These are phyloP conservation scores for Gymnoscelis rufifasciata DNA, from an alignment of 2,888 invertebrate genomes.

Conservation along the genomic window DNA sequence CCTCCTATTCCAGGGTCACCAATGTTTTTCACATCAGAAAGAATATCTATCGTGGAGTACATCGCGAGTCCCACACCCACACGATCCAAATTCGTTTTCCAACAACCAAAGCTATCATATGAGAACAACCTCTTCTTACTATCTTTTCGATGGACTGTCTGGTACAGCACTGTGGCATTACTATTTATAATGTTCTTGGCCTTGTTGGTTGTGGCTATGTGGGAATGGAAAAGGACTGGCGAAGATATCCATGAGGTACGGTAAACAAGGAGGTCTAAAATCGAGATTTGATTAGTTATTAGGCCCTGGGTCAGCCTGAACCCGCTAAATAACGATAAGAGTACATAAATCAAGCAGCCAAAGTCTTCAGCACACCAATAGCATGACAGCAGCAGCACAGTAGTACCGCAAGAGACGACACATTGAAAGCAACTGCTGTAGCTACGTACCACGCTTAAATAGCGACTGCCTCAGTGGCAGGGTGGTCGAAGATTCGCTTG, in stretches of 20 bases:
- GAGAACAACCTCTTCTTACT: conserved; percentile 84
- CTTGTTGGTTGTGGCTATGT: conserved; percentile 51
- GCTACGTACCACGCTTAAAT: no score
- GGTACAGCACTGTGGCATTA: conserved; percentile 77
- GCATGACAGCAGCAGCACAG: no score
- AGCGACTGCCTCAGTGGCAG: no score
- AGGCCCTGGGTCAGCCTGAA: no score
- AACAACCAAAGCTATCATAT: conserved; percentile 84
- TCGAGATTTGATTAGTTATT: no score
- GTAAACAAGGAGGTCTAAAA: conserved; percentile 27
- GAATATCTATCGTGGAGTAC: conserved; percentile 81
- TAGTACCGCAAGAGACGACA: no score
- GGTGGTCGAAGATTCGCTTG: no score
- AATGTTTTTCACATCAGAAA: conserved; percentile 81
- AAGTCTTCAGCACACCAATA: no score
- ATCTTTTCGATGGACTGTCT: conserved; percentile 83
- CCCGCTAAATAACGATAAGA: no score
- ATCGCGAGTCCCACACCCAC: conserved; percentile 83
- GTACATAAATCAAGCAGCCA: no score
- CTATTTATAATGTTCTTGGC: conserved; percentile 63
- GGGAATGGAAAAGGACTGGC: conserved; percentile 62
- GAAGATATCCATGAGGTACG: conserved; percentile 27
- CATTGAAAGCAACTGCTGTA: no score
- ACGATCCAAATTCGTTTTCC: conserved; percentile 84
- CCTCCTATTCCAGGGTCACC: conserved; percentile 80